Conservation (phyloP, 2,888 invertebrate species). For the Sussaba pulchella region DNA sequence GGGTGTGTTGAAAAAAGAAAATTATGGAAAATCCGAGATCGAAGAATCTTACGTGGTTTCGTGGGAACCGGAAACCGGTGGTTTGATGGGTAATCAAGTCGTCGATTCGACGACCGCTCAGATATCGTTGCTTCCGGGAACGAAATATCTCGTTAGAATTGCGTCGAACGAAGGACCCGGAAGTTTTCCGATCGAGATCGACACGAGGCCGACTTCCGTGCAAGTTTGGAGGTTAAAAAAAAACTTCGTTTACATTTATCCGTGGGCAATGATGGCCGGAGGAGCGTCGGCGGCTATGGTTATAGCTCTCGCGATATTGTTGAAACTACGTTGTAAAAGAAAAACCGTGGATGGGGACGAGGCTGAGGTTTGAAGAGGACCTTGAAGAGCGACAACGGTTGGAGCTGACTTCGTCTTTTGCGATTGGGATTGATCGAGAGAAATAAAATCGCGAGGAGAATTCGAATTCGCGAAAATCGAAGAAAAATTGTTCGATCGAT, state of each 20-base stretch:
- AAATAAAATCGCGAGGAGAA: no score
- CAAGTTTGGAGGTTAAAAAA: constrained; percentile 75
- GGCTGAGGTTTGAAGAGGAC: constrained; percentile 73
- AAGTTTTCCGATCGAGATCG: constrained; percentile 82
- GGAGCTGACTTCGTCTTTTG: no score
- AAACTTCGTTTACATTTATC: constrained; percentile 67
- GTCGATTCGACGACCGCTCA: constrained; percentile 80
- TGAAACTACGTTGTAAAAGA: constrained; percentile 68
- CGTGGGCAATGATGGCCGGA: constrained; percentile 64
- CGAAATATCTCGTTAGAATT: constrained; percentile 81
- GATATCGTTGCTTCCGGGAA: constrained; percentile 81
- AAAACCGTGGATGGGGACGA: constrained; percentile 70
- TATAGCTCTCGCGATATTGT: constrained; percentile 64
- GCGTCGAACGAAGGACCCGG: constrained; percentile 82
- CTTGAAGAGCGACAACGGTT: no score
- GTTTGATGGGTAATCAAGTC: constrained; percentile 82
- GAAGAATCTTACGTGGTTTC: constrained; percentile 80
- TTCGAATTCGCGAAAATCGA: not conserved
- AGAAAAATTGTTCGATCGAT: constrained; percentile 40
- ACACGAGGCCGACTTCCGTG: constrained; percentile 77
- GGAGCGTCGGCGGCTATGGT: constrained; percentile 70
- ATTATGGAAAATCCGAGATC: constrained; percentile 60
- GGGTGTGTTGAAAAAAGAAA: constrained; percentile 15
- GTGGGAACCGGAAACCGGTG: constrained; percentile 82
- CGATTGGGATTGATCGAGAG: no score